Percentiles rank a stretch among this genome's conserved stretches.
phyloP scores from a whole-genome alignment of 2,797 vertebrate species.

The Acestrorhynchus altus region DNA sequence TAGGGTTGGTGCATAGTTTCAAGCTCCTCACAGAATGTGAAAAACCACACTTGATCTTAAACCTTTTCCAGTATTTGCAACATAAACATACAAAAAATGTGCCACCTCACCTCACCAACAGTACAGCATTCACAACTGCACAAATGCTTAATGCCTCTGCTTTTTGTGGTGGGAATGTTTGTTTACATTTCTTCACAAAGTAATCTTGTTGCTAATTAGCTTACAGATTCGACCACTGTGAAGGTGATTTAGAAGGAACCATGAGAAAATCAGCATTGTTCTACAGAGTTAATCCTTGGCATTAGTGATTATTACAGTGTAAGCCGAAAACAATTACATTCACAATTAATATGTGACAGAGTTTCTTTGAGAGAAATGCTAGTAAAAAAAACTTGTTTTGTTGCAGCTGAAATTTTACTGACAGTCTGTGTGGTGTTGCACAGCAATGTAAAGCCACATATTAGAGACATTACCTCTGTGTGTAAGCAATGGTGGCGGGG shows the following conservation, averaged over 20 bases:
- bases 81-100: neutral
- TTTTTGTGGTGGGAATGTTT: neutral
- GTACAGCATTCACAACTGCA: neutral
- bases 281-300: constrained; percentile 8
- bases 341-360: constrained; percentile 6
- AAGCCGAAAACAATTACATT: constrained; percentile 21
- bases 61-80: neutral
- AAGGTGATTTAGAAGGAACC: neutral
- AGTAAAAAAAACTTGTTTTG: no score
- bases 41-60: neutral
- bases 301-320: constrained; percentile 15
- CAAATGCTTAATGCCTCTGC: constrained; percentile 22
- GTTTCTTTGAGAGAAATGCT: neutral
- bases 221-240: constrained; percentile 17
- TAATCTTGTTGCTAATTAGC: constrained; percentile 18
- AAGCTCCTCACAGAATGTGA: neutral
- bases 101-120: neutral
- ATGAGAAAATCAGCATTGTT: constrained; percentile 13
- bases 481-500: no score
- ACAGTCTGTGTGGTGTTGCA: no score
- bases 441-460: no score
- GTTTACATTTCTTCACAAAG: constrained; percentile 10
- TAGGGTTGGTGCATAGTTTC: neutral
- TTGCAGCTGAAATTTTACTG: no score
- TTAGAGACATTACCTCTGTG: no score